A percentile compares a stretch with the other conserved stretches of the same genome.
Conservation (phyloP, 2,113 vertebrate genomes). For the Todiramphus saurophagus region DNA sequence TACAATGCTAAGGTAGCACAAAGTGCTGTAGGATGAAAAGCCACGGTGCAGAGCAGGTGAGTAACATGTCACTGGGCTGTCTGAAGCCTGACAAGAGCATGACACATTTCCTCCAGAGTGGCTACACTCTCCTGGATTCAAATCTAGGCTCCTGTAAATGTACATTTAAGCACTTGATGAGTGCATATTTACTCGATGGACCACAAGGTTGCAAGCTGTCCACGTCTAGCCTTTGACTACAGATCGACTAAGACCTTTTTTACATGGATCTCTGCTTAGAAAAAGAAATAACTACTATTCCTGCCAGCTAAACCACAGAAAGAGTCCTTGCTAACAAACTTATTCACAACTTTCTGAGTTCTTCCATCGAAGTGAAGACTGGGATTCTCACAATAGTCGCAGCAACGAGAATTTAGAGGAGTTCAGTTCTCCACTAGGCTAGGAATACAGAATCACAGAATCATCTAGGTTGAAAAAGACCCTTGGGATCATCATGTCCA, state of each 20-base stretch:
- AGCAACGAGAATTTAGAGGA: not conserved
- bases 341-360: not conserved
- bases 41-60: not conserved
- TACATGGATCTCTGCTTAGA: not conserved
- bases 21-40: not conserved
- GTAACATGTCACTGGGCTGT: not conserved
- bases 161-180: not conserved
- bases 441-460: not conserved
- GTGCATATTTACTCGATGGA: not conserved
- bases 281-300: not conserved
- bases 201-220: not conserved
- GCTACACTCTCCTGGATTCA: not conserved
- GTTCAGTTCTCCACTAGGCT: not conserved
- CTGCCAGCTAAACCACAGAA: not conserved
- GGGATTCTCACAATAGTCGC: not conserved
- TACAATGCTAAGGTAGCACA: rapidly evolving
- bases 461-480: no score
- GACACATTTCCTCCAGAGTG: not conserved
- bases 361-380: not conserved
- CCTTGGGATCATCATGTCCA: no score
- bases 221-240: not conserved
- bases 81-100: not conserved
- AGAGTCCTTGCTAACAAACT: not conserved
- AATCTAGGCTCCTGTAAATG: not conserved
- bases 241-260: not conserved